A percentile compares a stretch with the other conserved stretches of the same genome.
phyloP scores from a whole-genome alignment of 2,888 invertebrate species.

The Balanococcus diminutus region DNA sequence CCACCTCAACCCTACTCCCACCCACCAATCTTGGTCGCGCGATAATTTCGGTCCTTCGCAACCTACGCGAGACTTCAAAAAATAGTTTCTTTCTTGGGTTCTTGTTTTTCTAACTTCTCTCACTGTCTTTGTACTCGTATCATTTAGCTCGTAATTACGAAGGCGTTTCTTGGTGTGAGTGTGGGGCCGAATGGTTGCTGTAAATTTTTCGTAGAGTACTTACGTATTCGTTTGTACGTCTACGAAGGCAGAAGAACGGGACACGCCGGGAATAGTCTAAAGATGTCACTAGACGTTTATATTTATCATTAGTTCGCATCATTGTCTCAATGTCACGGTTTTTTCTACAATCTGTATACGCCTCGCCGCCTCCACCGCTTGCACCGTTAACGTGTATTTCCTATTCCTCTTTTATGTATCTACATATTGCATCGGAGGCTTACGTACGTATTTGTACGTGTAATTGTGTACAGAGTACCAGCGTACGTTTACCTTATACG shows the following conservation, averaged over 20 bases:
- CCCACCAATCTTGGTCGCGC: too few relatives aligned
- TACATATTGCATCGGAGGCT: not conserved
- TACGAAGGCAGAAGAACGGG: not conserved
- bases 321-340: conserved; percentile 34
- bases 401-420: not conserved
- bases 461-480: not conserved
- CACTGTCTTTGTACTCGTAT: not conserved
- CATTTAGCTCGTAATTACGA: not conserved
- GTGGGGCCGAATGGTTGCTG: not conserved
- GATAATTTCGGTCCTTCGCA: not conserved
- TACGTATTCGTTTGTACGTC: not conserved
- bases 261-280: not conserved
- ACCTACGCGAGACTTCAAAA: not conserved
- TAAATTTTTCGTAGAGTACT: too few relatives aligned
- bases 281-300: conserved; percentile 31
- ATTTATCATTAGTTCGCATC: conserved; percentile 32
- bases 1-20: not conserved
- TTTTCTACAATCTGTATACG: not conserved
- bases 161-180: not conserved
- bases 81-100: not conserved
- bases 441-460: not conserved
- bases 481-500: conserved; percentile 7
- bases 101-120: not conserved
- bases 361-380: not conserved
- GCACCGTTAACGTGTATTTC: not conserved